Evolutionary conservation across 1,140 invertebrate species (phyloP), one percentile per base, ranked within the genome.

Genomic region (Planococcus citri): DNA sequence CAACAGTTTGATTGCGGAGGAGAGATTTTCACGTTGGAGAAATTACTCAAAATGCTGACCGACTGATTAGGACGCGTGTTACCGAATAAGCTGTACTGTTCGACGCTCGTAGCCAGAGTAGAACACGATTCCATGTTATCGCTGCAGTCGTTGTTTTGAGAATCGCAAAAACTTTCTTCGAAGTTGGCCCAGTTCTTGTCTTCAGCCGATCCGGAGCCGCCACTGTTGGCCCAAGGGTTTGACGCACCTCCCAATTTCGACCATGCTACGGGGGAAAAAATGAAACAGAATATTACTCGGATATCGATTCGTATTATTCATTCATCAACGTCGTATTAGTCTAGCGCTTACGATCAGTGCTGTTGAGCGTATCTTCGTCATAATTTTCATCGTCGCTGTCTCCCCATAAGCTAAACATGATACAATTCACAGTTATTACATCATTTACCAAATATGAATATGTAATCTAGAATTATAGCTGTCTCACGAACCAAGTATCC

Each of bases 171-270:
- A 24, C 20, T 64, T 14, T 64, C 60, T 10, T 64, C 60, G 60
- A 64, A 64, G 17, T 64, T 64, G 2, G 60, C 60, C 60, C 60
- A 64, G 24, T 27, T 64, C 60, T 10, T 64, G 22, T 64, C 60
- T 10, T 14, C 22, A 2, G 21, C 3, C 12, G 22, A 64, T 58
- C 51, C 51, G 4, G 21, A n/a, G 57, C n/a, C 20, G 20, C 57
- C 9, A 20, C 60, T 64, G 10, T 64, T 27, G 1, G 60, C 60
- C 60, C 60, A 64, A 3, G 60, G 60, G 24, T 64, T 20, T 9
- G 22, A 25, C 8, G 25, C 12, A 17, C 10, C 25, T 22, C 60
- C 60, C 17, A 64, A 9, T 64, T 64, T 64, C 17, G 25, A 64
- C 60, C 60, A 64, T 10, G 60, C 60, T 64, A n/a, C 57, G 57